Evolutionary conservation across 1,140 invertebrate genomes (phyloP).

Genomic region (Brachionus plicatilis): DNA sequence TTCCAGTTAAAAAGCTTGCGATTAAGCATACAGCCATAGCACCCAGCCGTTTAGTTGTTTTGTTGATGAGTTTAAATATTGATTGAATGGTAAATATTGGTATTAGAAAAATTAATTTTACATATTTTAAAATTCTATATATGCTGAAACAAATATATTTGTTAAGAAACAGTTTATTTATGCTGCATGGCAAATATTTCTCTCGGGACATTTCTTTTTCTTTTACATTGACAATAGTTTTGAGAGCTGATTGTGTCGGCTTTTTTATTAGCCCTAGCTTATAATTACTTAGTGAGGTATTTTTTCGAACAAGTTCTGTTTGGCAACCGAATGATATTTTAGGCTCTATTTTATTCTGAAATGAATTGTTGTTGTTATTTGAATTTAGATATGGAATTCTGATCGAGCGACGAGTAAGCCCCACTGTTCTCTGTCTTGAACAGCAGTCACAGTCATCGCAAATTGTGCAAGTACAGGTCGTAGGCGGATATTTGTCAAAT

Average conservation of each 20-base stretch:
- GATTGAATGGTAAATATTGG: constrained; percentile 23
- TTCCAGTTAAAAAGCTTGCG: neutral
- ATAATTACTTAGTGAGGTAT: neutral
- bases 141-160: neutral
- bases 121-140: neutral
- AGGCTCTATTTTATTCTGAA: neutral
- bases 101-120: constrained; percentile 17
- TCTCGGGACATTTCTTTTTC: neutral
- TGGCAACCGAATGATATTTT: neutral
- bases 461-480: neutral
- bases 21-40: neutral
- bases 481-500: neutral
- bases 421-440: neutral
- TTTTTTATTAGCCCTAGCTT: neutral
- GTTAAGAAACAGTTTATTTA: neutral
- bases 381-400: neutral
- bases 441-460: neutral
- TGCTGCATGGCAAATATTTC: neutral
- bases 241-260: neutral
- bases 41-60: neutral
- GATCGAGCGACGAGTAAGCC: neutral
- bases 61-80: neutral
- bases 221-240: neutral
- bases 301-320: neutral
- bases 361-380: constrained; percentile 2